phyloP scores from a whole-genome alignment of 2,113 vertebrate genomes.

The Haemorhous mexicanus region DNA sequence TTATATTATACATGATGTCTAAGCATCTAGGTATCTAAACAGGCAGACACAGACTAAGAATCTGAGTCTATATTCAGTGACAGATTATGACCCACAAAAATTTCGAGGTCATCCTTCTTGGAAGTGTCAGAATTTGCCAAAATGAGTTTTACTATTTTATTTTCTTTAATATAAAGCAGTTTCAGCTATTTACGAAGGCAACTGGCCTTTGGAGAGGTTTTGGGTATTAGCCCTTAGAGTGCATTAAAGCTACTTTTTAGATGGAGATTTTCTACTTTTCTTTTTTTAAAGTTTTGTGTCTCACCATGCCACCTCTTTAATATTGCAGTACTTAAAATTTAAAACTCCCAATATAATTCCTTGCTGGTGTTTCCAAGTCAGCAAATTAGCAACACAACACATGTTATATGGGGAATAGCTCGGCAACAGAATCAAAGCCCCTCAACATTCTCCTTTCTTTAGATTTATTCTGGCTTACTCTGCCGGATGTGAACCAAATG shows the following conservation, averaged over 20 bases:
- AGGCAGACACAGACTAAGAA: neutral
- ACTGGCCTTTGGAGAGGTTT: neutral
- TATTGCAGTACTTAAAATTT: constrained; percentile 9
- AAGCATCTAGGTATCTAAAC: neutral
- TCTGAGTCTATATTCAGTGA: neutral
- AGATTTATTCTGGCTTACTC: constrained; percentile 18
- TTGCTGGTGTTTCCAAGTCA: neutral
- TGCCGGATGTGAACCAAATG: neutral
- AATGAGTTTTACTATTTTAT: neutral
- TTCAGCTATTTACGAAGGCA: neutral
- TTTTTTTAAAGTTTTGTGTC: neutral
- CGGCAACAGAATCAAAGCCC: constrained; percentile 9
- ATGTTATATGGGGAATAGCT: neutral
- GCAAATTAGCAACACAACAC: constrained; percentile 33
- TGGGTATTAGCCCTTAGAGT: neutral
- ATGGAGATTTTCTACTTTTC: neutral
- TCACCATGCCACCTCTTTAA: neutral
- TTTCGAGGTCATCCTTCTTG: neutral
- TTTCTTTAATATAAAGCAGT: neutral
- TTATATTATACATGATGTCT: neutral
- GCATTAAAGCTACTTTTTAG: neutral
- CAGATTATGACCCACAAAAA: neutral
- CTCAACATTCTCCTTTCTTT: neutral
- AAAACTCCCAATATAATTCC: neutral
- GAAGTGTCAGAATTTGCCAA: neutral